A percentile compares a stretch with the other conserved stretches of the same genome.
phyloP scores from a whole-genome alignment of 2,797 vertebrate species.

The Gambusia yucatana region DNA sequence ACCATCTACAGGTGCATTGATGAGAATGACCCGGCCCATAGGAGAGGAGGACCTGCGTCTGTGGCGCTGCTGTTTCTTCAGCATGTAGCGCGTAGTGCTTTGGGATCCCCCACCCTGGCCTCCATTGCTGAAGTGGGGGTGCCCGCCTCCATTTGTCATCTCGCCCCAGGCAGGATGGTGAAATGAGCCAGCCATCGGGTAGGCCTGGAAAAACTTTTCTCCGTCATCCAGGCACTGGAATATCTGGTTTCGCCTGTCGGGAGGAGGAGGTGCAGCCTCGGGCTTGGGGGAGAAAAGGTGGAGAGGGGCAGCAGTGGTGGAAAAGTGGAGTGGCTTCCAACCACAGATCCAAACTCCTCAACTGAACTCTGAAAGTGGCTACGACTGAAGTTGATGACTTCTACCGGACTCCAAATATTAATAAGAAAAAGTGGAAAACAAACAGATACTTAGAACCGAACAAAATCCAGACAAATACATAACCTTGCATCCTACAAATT shows the following conservation, averaged over 20 bases:
- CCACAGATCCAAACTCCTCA: conserved; percentile 15
- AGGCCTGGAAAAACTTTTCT: conserved; percentile 45
- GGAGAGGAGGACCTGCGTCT: conserved; percentile 86
- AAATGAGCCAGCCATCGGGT: conserved; percentile 86
- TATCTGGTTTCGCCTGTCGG: conserved; percentile 20
- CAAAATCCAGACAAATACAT: neutral
- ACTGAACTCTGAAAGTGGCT: conserved; percentile 1
- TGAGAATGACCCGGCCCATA: conserved; percentile 97
- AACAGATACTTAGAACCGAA: neutral
- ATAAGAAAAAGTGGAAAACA: neutral
- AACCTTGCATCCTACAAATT: neutral
- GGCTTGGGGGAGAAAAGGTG: conserved; percentile 3
- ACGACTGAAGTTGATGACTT: neutral
- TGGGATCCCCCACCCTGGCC: conserved; percentile 86
- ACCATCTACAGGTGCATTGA: conserved; percentile 95
- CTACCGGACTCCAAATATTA: neutral
- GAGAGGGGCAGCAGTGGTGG: neutral
- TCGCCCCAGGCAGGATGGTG: conserved; percentile 77
- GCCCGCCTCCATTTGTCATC: conserved; percentile 85
- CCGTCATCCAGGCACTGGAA: conserved; percentile 79
- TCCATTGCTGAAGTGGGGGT: conserved; percentile 70
- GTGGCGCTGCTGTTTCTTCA: conserved; percentile 89
- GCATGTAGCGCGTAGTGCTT: conserved; percentile 84
- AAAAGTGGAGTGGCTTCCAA: conserved; percentile 11
- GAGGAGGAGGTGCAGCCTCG: conserved; percentile 26